Evolutionary conservation across 2,113 vertebrate species (phyloP).

Genomic region (Opisthocomus hoazin): DNA sequence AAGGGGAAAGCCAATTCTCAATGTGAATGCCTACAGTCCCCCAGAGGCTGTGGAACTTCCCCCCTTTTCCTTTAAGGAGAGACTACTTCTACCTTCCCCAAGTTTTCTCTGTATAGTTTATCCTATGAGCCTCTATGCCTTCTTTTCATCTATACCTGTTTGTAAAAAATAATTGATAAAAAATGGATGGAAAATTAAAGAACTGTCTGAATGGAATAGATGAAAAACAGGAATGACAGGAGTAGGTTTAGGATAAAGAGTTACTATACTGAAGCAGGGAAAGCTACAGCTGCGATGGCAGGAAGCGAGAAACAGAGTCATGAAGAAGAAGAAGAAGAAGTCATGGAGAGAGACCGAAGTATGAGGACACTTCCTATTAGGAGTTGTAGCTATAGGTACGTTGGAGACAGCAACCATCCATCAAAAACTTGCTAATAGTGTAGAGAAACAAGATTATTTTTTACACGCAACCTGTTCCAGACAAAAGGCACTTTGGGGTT

Average conservation of each 20-base stretch:
- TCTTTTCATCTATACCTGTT: not conserved
- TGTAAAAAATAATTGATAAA: not conserved
- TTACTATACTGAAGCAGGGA: not conserved
- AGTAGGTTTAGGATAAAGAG: not conserved
- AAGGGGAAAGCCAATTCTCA: not conserved
- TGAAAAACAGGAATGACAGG: not conserved
- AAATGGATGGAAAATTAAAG: not conserved
- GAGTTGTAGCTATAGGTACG: not conserved
- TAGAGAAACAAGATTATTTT: not conserved
- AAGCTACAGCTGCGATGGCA: not conserved
- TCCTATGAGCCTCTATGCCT: not conserved
- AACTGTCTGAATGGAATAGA: not conserved
- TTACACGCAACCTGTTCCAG: not conserved
- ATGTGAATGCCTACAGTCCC: not conserved
- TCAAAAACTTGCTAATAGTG: not conserved
- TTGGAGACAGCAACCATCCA: not conserved
- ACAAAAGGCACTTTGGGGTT: not conserved
- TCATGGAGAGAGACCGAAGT: not conserved
- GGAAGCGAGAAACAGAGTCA: not conserved
- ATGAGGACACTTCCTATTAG: not conserved
- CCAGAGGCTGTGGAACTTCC: not conserved
- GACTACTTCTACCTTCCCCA: not conserved
- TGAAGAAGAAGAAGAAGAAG: not conserved
- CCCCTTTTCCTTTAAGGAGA: not conserved
- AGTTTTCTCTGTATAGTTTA: not conserved